Percentiles rank a stretch among this genome's conserved stretches.
Evolutionary conservation across 2,888 invertebrate genomes (phyloP).

Genomic region (Agrilus cyanescens): DNA sequence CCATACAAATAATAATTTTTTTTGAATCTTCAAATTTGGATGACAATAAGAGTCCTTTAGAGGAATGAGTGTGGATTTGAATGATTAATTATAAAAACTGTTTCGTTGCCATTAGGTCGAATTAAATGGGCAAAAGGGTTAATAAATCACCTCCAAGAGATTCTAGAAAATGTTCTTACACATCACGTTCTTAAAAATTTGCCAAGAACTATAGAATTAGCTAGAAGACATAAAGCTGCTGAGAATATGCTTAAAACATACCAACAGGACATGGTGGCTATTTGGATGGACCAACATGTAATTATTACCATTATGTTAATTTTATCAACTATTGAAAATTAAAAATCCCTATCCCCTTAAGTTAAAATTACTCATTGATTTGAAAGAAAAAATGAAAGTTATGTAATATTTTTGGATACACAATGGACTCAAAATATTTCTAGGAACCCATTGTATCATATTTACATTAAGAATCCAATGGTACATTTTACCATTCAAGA

Average conservation of each 20-base stretch:
- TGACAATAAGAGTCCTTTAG: too few relatives aligned
- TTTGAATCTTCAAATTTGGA: too few relatives aligned
- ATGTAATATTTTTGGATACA: too few relatives aligned
- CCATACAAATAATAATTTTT: too few relatives aligned
- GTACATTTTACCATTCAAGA: neutral
- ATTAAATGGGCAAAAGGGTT: constrained; percentile 76
- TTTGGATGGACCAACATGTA: constrained; percentile 79
- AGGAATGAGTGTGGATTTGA: constrained; percentile 1
- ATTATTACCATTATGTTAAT: constrained; percentile 16
- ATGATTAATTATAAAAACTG: neutral
- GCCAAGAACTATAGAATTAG: constrained; percentile 61
- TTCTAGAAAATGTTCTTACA: constrained; percentile 65
- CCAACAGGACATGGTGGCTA: constrained; percentile 66
- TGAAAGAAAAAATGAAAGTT: too few relatives aligned
- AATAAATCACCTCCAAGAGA: constrained; percentile 68
- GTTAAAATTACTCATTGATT: too few relatives aligned
- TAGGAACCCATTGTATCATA: neutral
- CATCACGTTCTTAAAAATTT: constrained; percentile 63
- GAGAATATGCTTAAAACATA: constrained; percentile 60
- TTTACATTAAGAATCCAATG: too few relatives aligned
- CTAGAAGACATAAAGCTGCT: constrained; percentile 64
- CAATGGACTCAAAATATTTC: constrained; percentile 1
- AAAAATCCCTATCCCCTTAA: neutral
- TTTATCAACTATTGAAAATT: constrained; percentile 19
- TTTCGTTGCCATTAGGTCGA: constrained; percentile 40